Conservation (phyloP, 1,140 invertebrate species). For the Drosophila ercepeae region DNA sequence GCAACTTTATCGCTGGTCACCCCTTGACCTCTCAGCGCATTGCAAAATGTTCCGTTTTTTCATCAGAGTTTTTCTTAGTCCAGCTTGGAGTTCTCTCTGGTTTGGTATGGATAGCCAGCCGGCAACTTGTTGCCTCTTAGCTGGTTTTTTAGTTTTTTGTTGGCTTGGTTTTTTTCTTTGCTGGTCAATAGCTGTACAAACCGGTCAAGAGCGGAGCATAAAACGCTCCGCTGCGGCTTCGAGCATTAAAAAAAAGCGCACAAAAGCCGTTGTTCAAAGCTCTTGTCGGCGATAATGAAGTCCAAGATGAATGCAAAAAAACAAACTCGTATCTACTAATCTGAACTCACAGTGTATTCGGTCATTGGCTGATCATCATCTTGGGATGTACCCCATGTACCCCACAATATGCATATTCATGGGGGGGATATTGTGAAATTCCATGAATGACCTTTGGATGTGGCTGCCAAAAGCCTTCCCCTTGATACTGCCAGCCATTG, state of each 20-base stretch:
- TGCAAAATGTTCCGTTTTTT: conserved; percentile 66
- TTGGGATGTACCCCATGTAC: conserved; percentile 18
- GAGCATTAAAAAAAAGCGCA: conserved; percentile 34
- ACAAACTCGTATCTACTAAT: neutral
- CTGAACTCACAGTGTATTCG: conserved; percentile 44
- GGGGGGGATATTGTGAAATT: conserved; percentile 50
- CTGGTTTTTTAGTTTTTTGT: conserved; percentile 11
- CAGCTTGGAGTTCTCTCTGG: neutral
- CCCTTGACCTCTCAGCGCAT: conserved; percentile 71
- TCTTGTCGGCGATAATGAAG: conserved; percentile 31
- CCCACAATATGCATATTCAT: conserved; percentile 46
- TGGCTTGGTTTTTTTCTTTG: conserved; percentile 2
- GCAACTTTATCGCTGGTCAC: conserved; percentile 35
- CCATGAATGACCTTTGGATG: conserved; percentile 52
- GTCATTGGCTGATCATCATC: conserved; percentile 50
- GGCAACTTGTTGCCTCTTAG: conserved; percentile 44
- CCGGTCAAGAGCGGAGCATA: conserved; percentile 74
- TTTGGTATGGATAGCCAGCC: conserved; percentile 33
- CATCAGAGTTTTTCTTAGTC: conserved; percentile 5
- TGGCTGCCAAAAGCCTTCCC: conserved; percentile 51
- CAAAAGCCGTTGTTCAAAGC: conserved; percentile 58
- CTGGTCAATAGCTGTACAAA: conserved; percentile 69
- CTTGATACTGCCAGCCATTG: conserved; percentile 57
- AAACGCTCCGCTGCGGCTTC: conserved; percentile 43
- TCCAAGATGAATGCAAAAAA: conserved; percentile 37